Evolutionary conservation across 1,140 invertebrate species (phyloP), one percentile per base, ranked within the genome.

Genomic region (Micrasema longulum): DNA sequence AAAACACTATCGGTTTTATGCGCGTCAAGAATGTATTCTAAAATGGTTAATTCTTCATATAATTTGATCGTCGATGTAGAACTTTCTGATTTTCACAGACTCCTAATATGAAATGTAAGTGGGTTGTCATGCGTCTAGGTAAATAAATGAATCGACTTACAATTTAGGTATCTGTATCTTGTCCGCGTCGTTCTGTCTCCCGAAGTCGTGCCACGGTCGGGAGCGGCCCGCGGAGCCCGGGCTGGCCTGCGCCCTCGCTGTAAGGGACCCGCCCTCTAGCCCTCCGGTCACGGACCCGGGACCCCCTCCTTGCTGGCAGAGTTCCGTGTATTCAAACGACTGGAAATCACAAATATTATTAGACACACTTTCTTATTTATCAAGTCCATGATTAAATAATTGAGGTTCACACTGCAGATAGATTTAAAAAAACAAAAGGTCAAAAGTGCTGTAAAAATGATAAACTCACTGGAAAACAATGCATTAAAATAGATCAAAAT

Each of bases 101-200:
- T 41, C 14, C 14, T 6, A 1, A 31, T 31, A 31, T 31, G 26
- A 31, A 31, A 31, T 31, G 26, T 31, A 41, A 41, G 38, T n/a
- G 1, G 38, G 11, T n/a, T 1, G 14, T 41, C 14, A 10, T 41
- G 36, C 36, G 12, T 38, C 11, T 41, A 6, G 43, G 16, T 47
- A 31, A 31, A 31, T 2, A 31, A 31, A 31, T 38, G 36, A 23
- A 64, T 26, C 1, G 3, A 94, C 95, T 95, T 87, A 98, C 96
- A 97, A 88, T 93, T 98, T 98, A 82, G 95, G 94, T 88, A 98
- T 98, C 87, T 97, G 95, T 77, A 97, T 95, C 89, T 97, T 97
- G 83, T 97, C 95, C 62, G 93, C 93, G 82, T 97, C 95, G 79
- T 95, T 95, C 80, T 96, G 95, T 73, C 95, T 86, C 20, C 94